A percentile compares a stretch with the other conserved stretches of the same genome.
Evolutionary conservation across 2,113 vertebrate species (phyloP).

Genomic region (Pristiophorus japonicus): DNA sequence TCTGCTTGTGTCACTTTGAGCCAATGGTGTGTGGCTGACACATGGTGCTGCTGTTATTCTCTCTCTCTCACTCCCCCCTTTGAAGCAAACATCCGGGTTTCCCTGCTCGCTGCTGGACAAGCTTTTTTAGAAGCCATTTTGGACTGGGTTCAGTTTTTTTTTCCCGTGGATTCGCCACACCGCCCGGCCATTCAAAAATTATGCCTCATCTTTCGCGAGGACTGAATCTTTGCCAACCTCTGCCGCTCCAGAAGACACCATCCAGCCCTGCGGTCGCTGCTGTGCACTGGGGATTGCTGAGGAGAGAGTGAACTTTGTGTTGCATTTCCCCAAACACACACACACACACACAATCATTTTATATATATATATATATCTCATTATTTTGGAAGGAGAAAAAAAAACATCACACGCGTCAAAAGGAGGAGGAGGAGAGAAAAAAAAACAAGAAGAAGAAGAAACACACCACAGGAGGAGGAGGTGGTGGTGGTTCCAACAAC

Average conservation of each 20-base stretch:
- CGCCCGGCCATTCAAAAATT: conserved; percentile 46
- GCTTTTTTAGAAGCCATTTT: conserved; percentile 61
- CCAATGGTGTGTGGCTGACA: neutral
- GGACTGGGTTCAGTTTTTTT: conserved; percentile 57
- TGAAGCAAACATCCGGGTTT: conserved; percentile 90
- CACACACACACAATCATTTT: neutral
- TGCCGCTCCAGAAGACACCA: conserved; percentile 25
- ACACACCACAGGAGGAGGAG: neutral
- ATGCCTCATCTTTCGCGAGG: neutral
- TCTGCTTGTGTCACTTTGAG: neutral
- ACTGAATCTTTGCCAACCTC: conserved; percentile 43
- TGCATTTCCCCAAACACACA: neutral
- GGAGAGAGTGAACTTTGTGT: neutral
- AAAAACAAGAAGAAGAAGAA: no score
- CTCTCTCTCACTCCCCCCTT: conserved; percentile 56
- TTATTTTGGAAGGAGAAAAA: neutral
- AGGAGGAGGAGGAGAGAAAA: neutral
- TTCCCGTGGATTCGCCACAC: conserved; percentile 42
- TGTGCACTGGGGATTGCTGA: neutral
- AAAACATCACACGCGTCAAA: neutral
- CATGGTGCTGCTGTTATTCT: neutral
- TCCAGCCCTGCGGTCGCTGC: neutral
- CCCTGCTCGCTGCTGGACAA: conserved; percentile 62
- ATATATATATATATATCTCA: neutral
- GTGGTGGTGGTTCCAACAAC: neutral